Conservation (phyloP, 2,797 vertebrate species). For the Crenichthys baileyi region DNA sequence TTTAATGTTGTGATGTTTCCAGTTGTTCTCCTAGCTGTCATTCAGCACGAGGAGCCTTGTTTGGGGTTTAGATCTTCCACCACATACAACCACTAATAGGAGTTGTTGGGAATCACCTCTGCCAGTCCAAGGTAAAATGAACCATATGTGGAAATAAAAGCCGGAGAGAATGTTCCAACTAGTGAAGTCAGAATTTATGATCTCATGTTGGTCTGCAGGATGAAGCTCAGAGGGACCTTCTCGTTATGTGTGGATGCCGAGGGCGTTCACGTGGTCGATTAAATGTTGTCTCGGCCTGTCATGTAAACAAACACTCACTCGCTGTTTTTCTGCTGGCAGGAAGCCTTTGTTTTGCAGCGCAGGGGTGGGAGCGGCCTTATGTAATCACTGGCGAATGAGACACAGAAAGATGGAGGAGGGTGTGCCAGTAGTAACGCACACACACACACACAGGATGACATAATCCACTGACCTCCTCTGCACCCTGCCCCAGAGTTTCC, state of each 20-base stretch:
- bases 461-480: conserved; percentile 71
- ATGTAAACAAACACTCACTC: conserved; percentile 47
- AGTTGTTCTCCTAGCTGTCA: conserved; percentile 15
- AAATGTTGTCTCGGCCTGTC: not conserved
- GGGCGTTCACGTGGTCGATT: conserved; percentile 31
- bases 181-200: not conserved
- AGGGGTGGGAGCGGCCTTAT: conserved; percentile 66
- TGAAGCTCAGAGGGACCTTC: conserved; percentile 40
- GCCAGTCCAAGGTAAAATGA: conserved; percentile 26
- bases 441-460: conserved; percentile 57
- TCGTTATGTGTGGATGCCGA: conserved; percentile 5
- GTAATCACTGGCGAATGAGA: conserved; percentile 64
- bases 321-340: conserved; percentile 68
- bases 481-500: conserved; percentile 47
- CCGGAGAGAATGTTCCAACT: not conserved
- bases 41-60: not conserved
- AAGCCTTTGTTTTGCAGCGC: conserved; percentile 68
- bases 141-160: conserved; percentile 38
- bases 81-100: conserved; percentile 49
- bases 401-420: conserved; percentile 49
- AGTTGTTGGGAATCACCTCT: conserved; percentile 59
- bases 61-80: too few relatives aligned
- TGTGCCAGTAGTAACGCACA: conserved; percentile 60
- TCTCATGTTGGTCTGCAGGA: conserved; percentile 31
- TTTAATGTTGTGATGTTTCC: too few relatives aligned